Percentiles rank a stretch among this genome's conserved stretches.
phyloP scores from a whole-genome alignment of 2,888 invertebrate genomes.

The Dasypolia templi region DNA sequence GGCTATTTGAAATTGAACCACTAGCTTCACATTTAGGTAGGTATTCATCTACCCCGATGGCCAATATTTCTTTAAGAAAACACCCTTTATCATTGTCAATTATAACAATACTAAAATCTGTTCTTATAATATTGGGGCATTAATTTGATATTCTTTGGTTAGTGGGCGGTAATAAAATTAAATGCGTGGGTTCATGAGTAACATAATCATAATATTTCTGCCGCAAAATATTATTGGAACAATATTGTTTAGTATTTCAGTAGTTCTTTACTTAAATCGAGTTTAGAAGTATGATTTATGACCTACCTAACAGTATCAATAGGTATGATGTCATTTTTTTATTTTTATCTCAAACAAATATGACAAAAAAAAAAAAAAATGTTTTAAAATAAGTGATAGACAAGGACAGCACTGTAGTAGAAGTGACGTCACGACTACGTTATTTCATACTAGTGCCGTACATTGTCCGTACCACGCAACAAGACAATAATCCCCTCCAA shows the following conservation, averaged over 20 bases:
- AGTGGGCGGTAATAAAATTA: slow-evolving; percentile 27
- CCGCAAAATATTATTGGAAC: slow-evolving; percentile 6
- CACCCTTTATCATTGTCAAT: slow-evolving; percentile 3
- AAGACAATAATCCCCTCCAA: no score
- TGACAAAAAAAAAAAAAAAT: no score
- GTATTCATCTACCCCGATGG: neutral
- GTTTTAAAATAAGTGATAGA: no score
- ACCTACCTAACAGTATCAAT: neutral
- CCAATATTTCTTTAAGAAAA: neutral
- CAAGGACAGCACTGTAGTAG: no score
- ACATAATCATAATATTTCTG: slow-evolving; percentile 23
- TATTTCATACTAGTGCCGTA: no score
- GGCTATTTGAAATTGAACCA: neutral
- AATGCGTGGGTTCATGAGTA: neutral
- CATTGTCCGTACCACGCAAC: no score
- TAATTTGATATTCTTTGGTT: slow-evolving; percentile 28
- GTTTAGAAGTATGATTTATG: neutral
- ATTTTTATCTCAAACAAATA: no score
- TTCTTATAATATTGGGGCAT: slow-evolving; percentile 24
- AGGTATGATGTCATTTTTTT: no score
- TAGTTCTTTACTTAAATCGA: neutral
- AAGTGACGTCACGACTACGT: no score
- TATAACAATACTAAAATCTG: neutral
- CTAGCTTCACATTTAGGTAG: no score
- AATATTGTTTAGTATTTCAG: neutral